Evolutionary conservation across 2,797 vertebrate species (phyloP).

Genomic region (Tokudaia tokunoshimensis): DNA sequence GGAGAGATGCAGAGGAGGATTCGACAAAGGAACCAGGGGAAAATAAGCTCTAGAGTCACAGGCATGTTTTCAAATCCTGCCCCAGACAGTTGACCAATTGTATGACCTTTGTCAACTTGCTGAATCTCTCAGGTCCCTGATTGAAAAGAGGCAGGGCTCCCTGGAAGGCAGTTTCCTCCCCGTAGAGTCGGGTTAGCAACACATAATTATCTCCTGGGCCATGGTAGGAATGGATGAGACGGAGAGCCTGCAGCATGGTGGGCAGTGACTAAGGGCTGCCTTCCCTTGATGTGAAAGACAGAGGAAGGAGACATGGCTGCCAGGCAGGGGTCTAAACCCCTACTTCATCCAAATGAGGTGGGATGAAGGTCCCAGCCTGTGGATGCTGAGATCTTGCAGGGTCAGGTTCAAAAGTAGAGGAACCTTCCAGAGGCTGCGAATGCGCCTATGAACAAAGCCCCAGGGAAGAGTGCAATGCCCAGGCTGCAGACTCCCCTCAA

Average conservation of each 20-base stretch:
- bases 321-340: not conserved
- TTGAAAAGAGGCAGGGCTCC: not conserved
- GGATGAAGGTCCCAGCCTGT: not conserved
- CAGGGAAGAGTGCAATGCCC: not conserved
- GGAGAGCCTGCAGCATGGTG: not conserved
- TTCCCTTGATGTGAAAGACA: not conserved
- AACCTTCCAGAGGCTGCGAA: not conserved
- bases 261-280: not conserved
- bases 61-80: not conserved
- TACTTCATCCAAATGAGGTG: not conserved
- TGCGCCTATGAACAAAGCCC: too few species aligned
- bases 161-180: conserved; percentile 18
- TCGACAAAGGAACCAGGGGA: conserved; percentile 34
- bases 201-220: not conserved
- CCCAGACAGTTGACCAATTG: not conserved
- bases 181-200: not conserved
- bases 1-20: not conserved
- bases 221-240: not conserved
- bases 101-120: conserved; percentile 6
- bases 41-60: not conserved
- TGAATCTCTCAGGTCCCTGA: not conserved
- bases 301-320: not conserved
- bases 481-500: not conserved
- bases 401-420: not conserved
- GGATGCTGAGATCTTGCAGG: not conserved